phyloP scores from a whole-genome alignment of 2,797 vertebrate genomes.

The Sebastes nivosus region DNA sequence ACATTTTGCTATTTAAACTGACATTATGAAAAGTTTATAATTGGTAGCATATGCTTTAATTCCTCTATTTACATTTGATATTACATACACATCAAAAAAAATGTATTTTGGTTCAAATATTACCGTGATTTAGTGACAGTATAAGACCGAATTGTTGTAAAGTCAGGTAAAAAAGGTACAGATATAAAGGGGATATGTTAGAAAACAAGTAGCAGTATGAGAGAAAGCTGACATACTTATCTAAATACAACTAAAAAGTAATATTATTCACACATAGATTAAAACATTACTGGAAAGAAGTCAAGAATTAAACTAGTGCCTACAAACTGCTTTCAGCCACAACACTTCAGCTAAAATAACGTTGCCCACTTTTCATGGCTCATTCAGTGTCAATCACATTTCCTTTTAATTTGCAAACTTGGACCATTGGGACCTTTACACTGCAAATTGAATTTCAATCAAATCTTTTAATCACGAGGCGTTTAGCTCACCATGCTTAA shows the following conservation, averaged over 20 bases:
- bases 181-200: background rate
- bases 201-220: background rate
- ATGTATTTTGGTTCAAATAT: background rate
- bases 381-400: constrained; percentile 52
- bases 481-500: constrained; percentile 32
- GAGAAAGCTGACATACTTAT: background rate
- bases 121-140: background rate
- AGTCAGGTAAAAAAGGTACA: background rate
- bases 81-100: background rate
- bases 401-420: constrained; percentile 55
- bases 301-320: background rate
- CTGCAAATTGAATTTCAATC: constrained; percentile 57
- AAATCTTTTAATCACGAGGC: constrained; percentile 36
- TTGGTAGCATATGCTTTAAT: background rate
- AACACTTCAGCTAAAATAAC: constrained; percentile 31
- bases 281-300: background rate
- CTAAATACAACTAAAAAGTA: background rate
- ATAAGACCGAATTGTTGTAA: background rate
- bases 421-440: constrained; percentile 50
- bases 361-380: constrained; percentile 26
- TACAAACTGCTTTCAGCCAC: constrained; percentile 22
- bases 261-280: constrained; percentile 2
- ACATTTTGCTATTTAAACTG: background rate
- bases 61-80: background rate
- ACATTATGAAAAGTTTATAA: background rate